phyloP scores from a whole-genome alignment of 2,797 vertebrate genomes.

The Taenioides sp. region DNA sequence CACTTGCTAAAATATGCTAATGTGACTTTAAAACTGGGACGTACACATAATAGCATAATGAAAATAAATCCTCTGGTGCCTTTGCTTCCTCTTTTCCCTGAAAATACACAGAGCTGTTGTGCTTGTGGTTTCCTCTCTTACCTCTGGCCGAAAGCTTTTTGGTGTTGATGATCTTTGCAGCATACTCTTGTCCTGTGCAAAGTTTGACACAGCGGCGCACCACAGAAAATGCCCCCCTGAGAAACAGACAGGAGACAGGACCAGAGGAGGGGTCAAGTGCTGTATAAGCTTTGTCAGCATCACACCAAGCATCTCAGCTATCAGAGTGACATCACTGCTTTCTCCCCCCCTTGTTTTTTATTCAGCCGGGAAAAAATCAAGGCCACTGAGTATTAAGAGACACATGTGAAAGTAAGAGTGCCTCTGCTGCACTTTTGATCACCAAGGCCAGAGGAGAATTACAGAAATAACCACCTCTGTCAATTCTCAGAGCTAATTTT shows the following conservation, averaged over 20 bases:
- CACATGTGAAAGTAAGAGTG: background rate
- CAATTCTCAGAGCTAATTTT: conserved; percentile 64
- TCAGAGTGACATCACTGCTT: conserved; percentile 22
- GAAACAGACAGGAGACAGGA: conserved; percentile 45
- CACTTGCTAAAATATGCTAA: conserved; percentile 57
- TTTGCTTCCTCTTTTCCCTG: conserved; percentile 12
- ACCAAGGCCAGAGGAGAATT: conserved; percentile 55
- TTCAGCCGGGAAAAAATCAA: background rate
- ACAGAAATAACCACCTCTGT: conserved; percentile 70
- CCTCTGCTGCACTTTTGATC: conserved; percentile 44
- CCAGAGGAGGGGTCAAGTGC: conserved; percentile 42
- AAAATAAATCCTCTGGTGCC: conserved; percentile 35
- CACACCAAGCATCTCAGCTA: conserved; percentile 21
- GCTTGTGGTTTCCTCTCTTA: conserved; percentile 61
- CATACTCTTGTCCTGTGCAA: conserved; percentile 92
- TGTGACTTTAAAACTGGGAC: conserved; percentile 52
- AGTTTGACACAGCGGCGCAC: conserved; percentile 96
- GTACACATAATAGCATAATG: conserved; percentile 17
- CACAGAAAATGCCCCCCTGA: conserved; percentile 94
- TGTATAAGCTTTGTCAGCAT: conserved; percentile 48
- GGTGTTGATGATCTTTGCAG: conserved; percentile 98
- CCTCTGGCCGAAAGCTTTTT: conserved; percentile 97
- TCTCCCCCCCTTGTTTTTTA: conserved; percentile 1
- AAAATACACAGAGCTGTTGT: background rate
- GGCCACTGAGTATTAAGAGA: background rate